Conservation (phyloP, 2,797 vertebrate species). For the Muscicapa striata region DNA sequence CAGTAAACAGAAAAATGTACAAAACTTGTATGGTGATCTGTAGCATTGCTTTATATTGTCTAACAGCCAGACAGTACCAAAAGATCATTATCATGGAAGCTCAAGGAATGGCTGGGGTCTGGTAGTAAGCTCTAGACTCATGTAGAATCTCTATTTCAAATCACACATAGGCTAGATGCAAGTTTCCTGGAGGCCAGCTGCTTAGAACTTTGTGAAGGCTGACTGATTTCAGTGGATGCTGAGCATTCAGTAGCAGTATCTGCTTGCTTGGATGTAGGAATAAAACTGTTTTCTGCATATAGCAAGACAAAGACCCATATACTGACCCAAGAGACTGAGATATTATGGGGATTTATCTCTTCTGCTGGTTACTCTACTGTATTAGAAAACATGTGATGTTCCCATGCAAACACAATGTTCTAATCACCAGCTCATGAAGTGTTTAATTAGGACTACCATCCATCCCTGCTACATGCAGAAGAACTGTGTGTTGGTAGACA, state of each 20-base stretch:
- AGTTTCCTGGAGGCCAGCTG: neutral
- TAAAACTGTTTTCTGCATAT: neutral
- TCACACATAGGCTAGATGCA: neutral
- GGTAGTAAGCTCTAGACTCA: neutral
- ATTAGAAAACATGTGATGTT: neutral
- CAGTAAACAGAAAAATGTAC: neutral
- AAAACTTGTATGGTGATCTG: neutral
- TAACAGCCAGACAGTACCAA: neutral
- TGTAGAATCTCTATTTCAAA: neutral
- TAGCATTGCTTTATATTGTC: neutral
- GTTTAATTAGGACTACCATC: neutral
- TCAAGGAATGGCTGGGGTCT: neutral
- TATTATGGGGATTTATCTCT: neutral
- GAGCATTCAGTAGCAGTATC: neutral
- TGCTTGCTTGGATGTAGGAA: neutral
- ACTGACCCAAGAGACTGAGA: neutral
- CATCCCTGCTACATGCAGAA: neutral
- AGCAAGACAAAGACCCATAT: neutral
- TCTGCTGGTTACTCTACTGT: neutral
- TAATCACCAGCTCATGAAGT: neutral
- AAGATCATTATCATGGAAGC: neutral
- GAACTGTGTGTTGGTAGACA: neutral
- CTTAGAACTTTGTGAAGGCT: neutral
- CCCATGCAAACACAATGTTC: neutral
- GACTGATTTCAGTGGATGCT: neutral